phyloP scores from a whole-genome alignment of 2,113 vertebrate genomes.

The Noctilio leporinus region DNA sequence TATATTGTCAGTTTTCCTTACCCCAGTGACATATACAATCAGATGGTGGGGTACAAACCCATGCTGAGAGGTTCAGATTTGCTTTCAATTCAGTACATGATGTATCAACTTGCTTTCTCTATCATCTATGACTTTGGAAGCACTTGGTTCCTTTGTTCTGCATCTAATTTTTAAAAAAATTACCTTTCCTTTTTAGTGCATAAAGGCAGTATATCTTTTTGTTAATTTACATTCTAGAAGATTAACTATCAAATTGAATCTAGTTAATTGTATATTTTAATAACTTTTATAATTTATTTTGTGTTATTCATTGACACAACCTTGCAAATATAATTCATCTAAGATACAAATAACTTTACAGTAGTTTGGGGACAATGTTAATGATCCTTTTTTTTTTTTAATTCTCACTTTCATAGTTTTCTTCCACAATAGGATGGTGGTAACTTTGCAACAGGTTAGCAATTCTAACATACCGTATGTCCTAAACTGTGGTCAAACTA shows the following conservation, averaged over 20 bases:
- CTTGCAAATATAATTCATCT: not conserved
- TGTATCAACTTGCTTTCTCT: not conserved
- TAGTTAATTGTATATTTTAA: not conserved
- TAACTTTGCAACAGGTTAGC: not conserved
- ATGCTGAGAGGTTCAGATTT: not conserved
- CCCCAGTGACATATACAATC: slow-evolving; percentile 20
- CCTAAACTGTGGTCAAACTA: not conserved
- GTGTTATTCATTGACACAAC: not conserved
- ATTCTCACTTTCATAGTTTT: not conserved
- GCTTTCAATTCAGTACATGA: not conserved
- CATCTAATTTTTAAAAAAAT: not conserved
- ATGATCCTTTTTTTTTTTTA: not conserved
- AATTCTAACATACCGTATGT: not conserved
- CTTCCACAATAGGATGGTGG: not conserved
- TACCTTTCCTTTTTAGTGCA: not conserved
- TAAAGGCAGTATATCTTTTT: not conserved
- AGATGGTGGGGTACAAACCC: not conserved
- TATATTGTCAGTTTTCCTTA: slow-evolving; percentile 30
- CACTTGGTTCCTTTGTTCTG: not conserved
- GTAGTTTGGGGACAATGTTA: not conserved
- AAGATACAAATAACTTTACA: not conserved
- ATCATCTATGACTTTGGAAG: not conserved
- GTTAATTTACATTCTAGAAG: not conserved
- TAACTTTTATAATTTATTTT: not conserved
- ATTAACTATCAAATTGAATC: not conserved